These are phyloP conservation scores for Clarias batrachus DNA, from an alignment of 2,113 vertebrate species.

Conservation along the genomic window DNA sequence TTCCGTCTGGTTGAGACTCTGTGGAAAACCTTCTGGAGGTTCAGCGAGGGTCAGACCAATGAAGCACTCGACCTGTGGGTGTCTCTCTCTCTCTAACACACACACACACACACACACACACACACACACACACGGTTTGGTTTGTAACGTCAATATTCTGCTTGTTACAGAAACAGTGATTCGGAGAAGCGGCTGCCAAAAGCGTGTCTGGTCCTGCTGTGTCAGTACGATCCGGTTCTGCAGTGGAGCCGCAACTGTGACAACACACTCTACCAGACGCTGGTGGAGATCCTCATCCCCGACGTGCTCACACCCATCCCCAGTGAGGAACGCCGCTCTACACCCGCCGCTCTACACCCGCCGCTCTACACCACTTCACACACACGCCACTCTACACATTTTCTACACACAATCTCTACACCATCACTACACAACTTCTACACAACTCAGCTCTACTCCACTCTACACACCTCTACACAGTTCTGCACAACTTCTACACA, in stretches of 20 bases:
- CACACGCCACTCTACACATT: conserved; percentile 62
- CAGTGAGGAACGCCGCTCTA: conserved; percentile 73
- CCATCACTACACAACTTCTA: too few species aligned
- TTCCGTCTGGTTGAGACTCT: conserved; percentile 88
- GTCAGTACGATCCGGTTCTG: conserved; percentile 86
- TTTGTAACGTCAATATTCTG: not conserved
- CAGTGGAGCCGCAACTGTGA: conserved; percentile 85
- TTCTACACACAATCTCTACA: not conserved
- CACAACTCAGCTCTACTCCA: too few species aligned
- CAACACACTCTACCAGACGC: conserved; percentile 87
- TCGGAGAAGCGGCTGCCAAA: conserved; percentile 88
- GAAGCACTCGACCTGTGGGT: conserved; percentile 80
- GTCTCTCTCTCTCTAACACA: not conserved
- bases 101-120: not conserved
- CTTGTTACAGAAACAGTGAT: conserved; percentile 76
- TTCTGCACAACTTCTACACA: conserved; percentile 74
- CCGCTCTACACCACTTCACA: conserved; percentile 44
- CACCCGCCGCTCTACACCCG: conserved; percentile 70
- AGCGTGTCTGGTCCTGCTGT: conserved; percentile 82
- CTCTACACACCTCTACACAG: not conserved
- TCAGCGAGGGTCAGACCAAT: conserved; percentile 76
- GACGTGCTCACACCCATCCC: conserved; percentile 89
- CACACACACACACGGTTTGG: too few species aligned
- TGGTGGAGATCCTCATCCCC: conserved; percentile 88
- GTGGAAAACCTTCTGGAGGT: conserved; percentile 93